These are phyloP conservation scores for Cheilosia impressa DNA, from an alignment of 2,888 invertebrate species.

Conservation along the genomic window DNA sequence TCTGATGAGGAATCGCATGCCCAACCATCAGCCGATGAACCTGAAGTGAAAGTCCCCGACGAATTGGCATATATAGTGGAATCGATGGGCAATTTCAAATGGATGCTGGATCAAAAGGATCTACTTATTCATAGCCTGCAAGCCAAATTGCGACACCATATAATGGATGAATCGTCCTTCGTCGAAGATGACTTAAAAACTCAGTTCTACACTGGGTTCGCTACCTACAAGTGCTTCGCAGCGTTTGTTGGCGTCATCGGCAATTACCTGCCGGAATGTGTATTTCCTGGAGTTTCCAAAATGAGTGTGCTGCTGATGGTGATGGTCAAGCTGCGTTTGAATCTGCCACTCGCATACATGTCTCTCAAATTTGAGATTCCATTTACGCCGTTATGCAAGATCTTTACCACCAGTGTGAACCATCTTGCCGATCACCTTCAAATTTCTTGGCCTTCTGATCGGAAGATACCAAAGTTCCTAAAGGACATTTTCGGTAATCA, in stretches of 20 bases:
- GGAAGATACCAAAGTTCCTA: constrained; percentile 8
- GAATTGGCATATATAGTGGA: too few species aligned
- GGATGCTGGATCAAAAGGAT: background rate
- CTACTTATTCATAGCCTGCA: background rate
- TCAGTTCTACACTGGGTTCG: constrained; percentile 38
- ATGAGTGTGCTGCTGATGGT: constrained; percentile 9
- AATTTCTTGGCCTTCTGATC: background rate
- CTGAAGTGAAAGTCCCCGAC: too few species aligned
- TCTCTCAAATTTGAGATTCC: constrained; percentile 25
- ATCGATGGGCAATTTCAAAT: background rate
- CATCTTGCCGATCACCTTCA: constrained; percentile 9
- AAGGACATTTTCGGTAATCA: background rate
- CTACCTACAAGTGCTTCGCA: constrained; percentile 16
- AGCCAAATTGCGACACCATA: background rate
- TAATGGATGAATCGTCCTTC: constrained; percentile 1
- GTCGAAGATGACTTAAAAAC: constrained; percentile 22
- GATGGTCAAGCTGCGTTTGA: constrained; percentile 18
- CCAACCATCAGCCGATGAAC: too few species aligned
- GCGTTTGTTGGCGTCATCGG: background rate
- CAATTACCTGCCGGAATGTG: background rate
- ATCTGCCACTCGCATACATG: constrained; percentile 30
- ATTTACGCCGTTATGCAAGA: background rate
- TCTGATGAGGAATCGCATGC: background rate
- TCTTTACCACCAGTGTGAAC: constrained; percentile 8
- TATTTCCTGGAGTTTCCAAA: constrained; percentile 1